Percentiles rank a stretch among this genome's conserved stretches.
Evolutionary conservation across 2,113 vertebrate genomes (phyloP).

Genomic region (Coregonus clupeaformis): DNA sequence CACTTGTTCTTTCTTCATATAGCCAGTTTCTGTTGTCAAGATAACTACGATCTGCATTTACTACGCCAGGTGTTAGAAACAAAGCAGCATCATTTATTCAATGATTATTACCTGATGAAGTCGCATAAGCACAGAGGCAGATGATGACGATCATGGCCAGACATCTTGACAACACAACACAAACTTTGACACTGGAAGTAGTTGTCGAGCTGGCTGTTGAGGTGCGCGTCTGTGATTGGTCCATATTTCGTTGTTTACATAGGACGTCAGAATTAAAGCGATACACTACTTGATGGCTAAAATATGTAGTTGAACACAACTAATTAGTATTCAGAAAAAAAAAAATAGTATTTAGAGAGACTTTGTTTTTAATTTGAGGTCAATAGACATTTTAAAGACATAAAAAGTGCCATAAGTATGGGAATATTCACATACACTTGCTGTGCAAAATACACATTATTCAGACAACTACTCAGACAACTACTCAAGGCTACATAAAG

Average conservation of each 20-base stretch:
- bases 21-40: too few relatives aligned
- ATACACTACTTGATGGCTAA: neutral
- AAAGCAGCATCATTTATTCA: neutral
- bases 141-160: conserved; percentile 38
- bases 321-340: too few relatives aligned
- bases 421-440: too few relatives aligned
- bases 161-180: conserved; percentile 66
- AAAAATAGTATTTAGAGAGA: neutral
- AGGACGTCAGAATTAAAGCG: neutral
- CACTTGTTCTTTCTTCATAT: too few relatives aligned
- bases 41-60: too few relatives aligned
- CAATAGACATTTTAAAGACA: neutral
- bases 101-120: conserved; percentile 57
- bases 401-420: neutral
- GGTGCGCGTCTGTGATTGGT: conserved; percentile 36
- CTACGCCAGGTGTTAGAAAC: neutral
- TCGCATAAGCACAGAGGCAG: conserved; percentile 66
- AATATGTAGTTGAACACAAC: too few relatives aligned
- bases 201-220: neutral
- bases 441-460: too few relatives aligned
- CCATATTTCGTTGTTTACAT: neutral
- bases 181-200: conserved; percentile 33
- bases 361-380: neutral
- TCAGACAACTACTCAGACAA: too few relatives aligned
- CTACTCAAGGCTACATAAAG: too few relatives aligned